These are phyloP conservation scores for Anguilla megastoma DNA, from an alignment of 2,797 vertebrate species.

Conservation along the genomic window DNA sequence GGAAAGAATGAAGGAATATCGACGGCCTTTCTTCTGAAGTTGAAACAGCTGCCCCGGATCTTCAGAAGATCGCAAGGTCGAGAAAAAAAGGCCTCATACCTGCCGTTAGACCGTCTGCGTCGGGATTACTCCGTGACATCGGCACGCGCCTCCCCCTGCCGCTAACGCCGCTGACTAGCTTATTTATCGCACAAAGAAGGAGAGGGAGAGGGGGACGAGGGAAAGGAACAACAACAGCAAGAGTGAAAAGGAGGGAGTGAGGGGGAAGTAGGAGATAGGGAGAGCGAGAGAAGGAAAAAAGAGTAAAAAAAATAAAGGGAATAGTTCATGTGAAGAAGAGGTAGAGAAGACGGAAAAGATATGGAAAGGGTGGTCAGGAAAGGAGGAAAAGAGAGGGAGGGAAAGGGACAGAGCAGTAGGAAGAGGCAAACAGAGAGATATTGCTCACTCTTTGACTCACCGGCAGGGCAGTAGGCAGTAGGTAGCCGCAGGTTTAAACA, in stretches of 20 bases:
- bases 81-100: no score
- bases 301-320: no score
- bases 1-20: no score
- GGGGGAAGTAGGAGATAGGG: not conserved
- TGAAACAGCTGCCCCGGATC: no score
- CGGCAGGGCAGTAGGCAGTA: not conserved
- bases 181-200: not conserved
- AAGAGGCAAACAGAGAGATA: constrained; percentile 25
- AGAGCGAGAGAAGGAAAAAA: no score
- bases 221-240: not conserved
- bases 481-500: constrained; percentile 37
- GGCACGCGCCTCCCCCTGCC: not conserved
- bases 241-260: not conserved
- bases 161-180: not conserved
- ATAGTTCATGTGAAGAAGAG: no score
- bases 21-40: no score
- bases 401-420: not conserved
- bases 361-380: not conserved
- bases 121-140: not conserved
- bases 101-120: not conserved
- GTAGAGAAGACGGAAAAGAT: not conserved
- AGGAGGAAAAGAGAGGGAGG: not conserved
- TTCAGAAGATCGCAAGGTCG: no score
- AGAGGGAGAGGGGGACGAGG: not conserved
- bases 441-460: constrained; percentile 18